Conservation (phyloP, 1,140 invertebrate species). For the Heliconius hermathena region DNA sequence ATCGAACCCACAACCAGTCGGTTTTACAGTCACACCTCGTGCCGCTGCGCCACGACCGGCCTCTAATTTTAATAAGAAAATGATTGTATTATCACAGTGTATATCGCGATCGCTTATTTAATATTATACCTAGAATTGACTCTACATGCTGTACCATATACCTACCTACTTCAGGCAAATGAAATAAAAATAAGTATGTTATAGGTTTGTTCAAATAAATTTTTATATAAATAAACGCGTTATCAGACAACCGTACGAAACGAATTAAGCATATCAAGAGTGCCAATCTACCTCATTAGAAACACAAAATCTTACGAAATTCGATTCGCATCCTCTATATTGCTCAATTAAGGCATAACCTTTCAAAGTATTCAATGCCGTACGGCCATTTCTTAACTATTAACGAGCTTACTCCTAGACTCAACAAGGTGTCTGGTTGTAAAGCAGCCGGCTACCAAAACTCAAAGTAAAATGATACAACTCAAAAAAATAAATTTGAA, state of each 20-base stretch:
- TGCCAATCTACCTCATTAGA: slow-evolving; percentile 25
- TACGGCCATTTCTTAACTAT: slow-evolving; percentile 38
- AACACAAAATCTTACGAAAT: slow-evolving; percentile 30
- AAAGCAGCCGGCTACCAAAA: slow-evolving; percentile 40
- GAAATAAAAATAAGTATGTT: too few relatives aligned
- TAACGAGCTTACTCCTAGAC: slow-evolving; percentile 53
- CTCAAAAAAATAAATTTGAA: not conserved
- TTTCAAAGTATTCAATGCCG: slow-evolving; percentile 40
- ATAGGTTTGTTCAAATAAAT: not conserved
- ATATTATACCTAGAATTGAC: too few relatives aligned
- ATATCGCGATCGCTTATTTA: too few relatives aligned
- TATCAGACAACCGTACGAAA: not conserved
- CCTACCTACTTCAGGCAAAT: too few relatives aligned
- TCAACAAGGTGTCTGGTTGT: slow-evolving; percentile 63
- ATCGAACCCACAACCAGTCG: too few relatives aligned
- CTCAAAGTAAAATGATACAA: slow-evolving; percentile 4
- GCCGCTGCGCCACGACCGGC: too few relatives aligned
- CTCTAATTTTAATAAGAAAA: too few relatives aligned
- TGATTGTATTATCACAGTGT: too few relatives aligned
- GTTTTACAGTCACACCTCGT: too few relatives aligned
- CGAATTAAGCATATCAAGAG: not conserved
- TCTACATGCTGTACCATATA: too few relatives aligned
- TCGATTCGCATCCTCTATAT: slow-evolving; percentile 26
- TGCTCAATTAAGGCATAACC: slow-evolving; percentile 34
- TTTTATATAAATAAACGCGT: not conserved